Conservation (phyloP, 2,888 invertebrate genomes). For the Seira musarum region DNA sequence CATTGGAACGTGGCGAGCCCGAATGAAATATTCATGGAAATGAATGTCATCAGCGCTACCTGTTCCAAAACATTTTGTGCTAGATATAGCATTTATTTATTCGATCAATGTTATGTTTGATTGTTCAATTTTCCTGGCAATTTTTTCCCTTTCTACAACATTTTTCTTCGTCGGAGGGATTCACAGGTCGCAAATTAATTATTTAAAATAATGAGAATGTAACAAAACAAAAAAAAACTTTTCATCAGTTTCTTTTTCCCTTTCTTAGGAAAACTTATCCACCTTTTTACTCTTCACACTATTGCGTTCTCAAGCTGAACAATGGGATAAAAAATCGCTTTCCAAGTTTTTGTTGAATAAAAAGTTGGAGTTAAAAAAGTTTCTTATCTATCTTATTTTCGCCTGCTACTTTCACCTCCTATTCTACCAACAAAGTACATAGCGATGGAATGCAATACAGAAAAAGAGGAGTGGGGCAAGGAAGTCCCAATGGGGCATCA, state of each 20-base stretch:
- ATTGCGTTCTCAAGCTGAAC: constrained; percentile 20
- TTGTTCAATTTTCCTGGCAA: too few relatives aligned
- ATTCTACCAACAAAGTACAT: too few relatives aligned
- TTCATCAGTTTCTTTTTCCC: background rate
- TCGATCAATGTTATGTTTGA: background rate
- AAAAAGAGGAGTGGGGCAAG: constrained; percentile 32
- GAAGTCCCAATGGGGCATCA: constrained; percentile 48
- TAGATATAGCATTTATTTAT: too few relatives aligned
- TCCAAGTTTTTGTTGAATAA: constrained; percentile 9
- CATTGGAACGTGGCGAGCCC: constrained; percentile 34
- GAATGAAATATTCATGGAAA: constrained; percentile 47
- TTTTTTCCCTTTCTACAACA: constrained; percentile 9
- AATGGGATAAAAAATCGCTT: background rate
- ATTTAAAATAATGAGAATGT: constrained; percentile 56
- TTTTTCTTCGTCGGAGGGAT: too few relatives aligned
- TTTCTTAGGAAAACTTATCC: too few relatives aligned
- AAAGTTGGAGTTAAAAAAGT: constrained; percentile 30
- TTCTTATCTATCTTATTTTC: constrained; percentile 33
- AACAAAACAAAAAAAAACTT: constrained; percentile 44
- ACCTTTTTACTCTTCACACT: constrained; percentile 27
- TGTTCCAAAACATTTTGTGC: too few relatives aligned
- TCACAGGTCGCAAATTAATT: constrained; percentile 48
- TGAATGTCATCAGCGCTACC: constrained; percentile 37
- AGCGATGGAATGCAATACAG: background rate
- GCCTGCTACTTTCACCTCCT: constrained; percentile 9